Base-by-base conservation (phyloP, 1,140 invertebrate species). In the Psix sp. region DNA sequence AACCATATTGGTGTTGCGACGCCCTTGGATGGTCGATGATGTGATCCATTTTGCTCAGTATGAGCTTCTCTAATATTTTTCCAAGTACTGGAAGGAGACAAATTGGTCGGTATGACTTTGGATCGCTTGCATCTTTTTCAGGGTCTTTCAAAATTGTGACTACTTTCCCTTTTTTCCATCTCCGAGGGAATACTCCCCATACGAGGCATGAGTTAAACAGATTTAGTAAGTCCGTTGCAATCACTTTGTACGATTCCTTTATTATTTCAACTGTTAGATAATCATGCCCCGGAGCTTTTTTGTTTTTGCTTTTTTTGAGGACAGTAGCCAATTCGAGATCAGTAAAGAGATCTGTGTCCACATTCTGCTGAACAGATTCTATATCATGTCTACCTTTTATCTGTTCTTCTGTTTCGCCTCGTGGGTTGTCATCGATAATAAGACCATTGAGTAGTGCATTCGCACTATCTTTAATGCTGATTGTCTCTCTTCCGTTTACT, bases 51-150 rank as follows among this genome's bases (percentile, higher is more conserved):
- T 60, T 65, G 3, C n/a, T 36, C 1, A 74, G 4, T 0, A 87
- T 71, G 0, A 87, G 15, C 6, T 81, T 70, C 51, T 88, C 86
- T 1, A 84, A 46, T 0, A 83, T 31, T 35, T 89, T 88, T 0
- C 84, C 84, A 4, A 86, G 6, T 0, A 84, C 40, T 3, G 84
- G 76, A 0, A 88, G 68, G 0, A 88, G 70, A 7, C 85, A 86
- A 0, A 88, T 83, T 0, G 87, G 83, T 35, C 85, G 46, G 29
- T 84, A 88, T 0, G 81, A 82, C 11, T 74, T 75, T 1, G 80
- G 63, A 0, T 72, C 38, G 0, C 21, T 42, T n/a, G 26, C 10
- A 35, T 84, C 79, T 36, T 83, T 87, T 1, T 76, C 80, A 18
- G 77, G 66, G 3, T 62, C 73, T 52, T 86, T 86, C 1, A 74